A percentile compares a stretch with the other conserved stretches of the same genome.
Conservation (phyloP, 2,797 vertebrate genomes). For the Sebastes wilsoni region DNA sequence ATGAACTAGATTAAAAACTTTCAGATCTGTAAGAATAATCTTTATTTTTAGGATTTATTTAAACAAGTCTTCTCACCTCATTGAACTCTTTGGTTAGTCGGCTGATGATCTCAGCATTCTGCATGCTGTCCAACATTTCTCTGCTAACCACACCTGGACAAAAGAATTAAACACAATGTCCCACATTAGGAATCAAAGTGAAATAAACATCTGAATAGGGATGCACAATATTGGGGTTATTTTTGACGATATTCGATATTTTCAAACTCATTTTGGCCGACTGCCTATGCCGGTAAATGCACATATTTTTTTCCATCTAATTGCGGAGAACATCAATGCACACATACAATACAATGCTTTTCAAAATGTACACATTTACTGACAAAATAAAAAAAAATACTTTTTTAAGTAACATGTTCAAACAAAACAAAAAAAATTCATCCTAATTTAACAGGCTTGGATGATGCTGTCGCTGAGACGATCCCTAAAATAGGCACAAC, state of each 20-base stretch:
- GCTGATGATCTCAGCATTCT: constrained; percentile 90
- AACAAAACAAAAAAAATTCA: no score
- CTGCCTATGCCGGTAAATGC: fast-evolving
- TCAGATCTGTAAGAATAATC: neutral
- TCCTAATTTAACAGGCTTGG: no score
- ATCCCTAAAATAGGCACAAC: fast-evolving
- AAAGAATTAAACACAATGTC: neutral
- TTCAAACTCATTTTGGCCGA: no score
- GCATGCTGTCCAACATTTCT: constrained; percentile 86
- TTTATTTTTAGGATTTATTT: constrained; percentile 1
- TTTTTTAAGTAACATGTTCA: no score
- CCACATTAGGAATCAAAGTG: neutral
- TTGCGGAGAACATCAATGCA: no score
- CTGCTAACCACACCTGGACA: constrained; percentile 83
- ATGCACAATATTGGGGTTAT: no score
- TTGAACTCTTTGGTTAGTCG: constrained; percentile 88
- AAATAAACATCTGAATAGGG: neutral
- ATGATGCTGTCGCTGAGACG: fast-evolving
- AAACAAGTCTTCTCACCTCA: constrained; percentile 79
- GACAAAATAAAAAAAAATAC: no score
- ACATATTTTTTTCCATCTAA: no score
- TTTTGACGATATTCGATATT: no score
- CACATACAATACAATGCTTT: no score
- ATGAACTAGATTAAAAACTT: neutral
- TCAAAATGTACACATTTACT: no score